Evolutionary conservation across 2,888 invertebrate genomes (phyloP), one percentile per base, ranked within the genome.

Genomic region (Parnassius glacialis): DNA sequence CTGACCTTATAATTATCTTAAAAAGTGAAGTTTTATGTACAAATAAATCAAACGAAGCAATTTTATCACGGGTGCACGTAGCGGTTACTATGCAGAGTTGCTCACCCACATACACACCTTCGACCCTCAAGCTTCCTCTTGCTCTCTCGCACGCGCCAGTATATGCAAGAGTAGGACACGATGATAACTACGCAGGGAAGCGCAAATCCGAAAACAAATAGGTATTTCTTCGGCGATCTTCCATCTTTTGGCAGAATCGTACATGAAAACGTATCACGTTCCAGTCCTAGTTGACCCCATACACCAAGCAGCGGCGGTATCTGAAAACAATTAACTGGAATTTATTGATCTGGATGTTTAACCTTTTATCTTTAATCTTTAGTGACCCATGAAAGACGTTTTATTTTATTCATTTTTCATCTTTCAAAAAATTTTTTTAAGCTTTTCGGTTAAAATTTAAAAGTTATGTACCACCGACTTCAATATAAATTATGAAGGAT

Each of bases 151-250:
- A 97, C 97, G 61, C 94, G 94, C 92, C 95, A 94, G 81, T 96
- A 97, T 69, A 97, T 97, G 85, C 96, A 96, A 7, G 95, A 94
- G 86, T 97, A 97, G 16, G 96, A 97, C 57, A 95, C 93, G 57
- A 96, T 95, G 74, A 97, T 97, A 48, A 96, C 96, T 34, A 96
- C 80, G 74, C 97, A 97, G 0, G 98, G 98, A 34, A 97, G 84
- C 9, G 95, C 93, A 79, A 97, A 97, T 1, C 96, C 97, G 70
- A 97, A 92, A 13, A 96, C 91, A 88, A 97, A 97, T 0, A 97
- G 92, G 61, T 95, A 93, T 80, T 96, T 97, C 87, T 97, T 97
- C 3, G 97, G 97, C 1, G 97, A 97, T 67, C 85, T 92, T 50
- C 95, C 95, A 76, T 95, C 92, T 76, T 96, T 95, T 67, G 85